A percentile compares a stretch with the other conserved stretches of the same genome.
Evolutionary conservation across 2,113 vertebrate species (phyloP).

Genomic region (Ctenomys sociabilis): DNA sequence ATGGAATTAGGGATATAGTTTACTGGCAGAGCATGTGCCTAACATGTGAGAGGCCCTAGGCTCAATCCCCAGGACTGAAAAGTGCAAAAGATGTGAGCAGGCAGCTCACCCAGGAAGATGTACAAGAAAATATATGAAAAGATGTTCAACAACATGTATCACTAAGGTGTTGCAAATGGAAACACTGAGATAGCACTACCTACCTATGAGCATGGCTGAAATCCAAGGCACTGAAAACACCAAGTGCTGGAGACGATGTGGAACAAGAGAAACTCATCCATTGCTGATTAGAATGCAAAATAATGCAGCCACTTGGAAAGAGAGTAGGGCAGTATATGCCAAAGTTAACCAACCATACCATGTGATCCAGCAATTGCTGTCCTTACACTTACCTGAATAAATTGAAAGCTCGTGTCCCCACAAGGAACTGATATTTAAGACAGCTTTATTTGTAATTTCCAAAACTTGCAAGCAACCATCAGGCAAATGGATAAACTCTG

Average conservation of each 20-base stretch:
- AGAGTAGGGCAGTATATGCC: slow-evolving; percentile 14
- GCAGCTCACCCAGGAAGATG: slow-evolving; percentile 33
- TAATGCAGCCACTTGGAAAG: neutral
- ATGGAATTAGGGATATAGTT: neutral
- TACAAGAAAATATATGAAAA: slow-evolving; percentile 30
- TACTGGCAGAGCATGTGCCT: neutral
- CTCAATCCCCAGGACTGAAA: neutral
- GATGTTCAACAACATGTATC: neutral
- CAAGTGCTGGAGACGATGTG: neutral
- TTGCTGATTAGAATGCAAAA: neutral
- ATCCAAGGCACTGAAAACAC: neutral
- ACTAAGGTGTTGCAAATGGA: slow-evolving; percentile 32
- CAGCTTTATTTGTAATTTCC: slow-evolving; percentile 46
- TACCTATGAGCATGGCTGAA: neutral
- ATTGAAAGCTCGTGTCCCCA: slow-evolving; percentile 14
- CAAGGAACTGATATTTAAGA: slow-evolving; percentile 47
- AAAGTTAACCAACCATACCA: slow-evolving; percentile 17
- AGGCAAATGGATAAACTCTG: slow-evolving; percentile 5
- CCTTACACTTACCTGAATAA: slow-evolving; percentile 41
- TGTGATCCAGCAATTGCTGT: neutral
- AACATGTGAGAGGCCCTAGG: neutral
- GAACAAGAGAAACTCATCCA: neutral
- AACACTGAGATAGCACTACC: neutral
- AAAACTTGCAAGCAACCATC: slow-evolving; percentile 35
- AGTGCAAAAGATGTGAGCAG: slow-evolving; percentile 21